Evolutionary conservation across 2,797 vertebrate species (phyloP), one percentile per base, ranked within the genome.

Genomic region (Tarsius wallacei): DNA sequence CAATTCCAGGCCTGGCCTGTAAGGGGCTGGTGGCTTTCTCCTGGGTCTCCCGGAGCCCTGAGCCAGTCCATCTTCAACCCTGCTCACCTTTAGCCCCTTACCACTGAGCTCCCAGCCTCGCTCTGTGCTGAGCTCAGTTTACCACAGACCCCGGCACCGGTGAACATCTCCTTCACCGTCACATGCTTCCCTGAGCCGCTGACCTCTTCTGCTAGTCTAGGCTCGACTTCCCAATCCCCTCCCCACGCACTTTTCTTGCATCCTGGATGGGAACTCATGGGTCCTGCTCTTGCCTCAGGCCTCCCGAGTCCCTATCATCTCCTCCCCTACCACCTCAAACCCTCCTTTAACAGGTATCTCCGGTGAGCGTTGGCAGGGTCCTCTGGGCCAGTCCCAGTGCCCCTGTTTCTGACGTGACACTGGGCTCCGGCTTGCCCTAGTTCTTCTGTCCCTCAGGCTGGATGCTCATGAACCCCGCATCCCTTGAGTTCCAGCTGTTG

Each of bases 161-260:
- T 13, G 7, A 63, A 1, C 19, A 57, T 42, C 6, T 12, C 3
- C 1, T 5, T 28, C 13, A 1, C 7, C 2, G 12, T 1, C 24
- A 1, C 0, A 2, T 2, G 1, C 8, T 49, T 83, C 31, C 31
- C 36, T 64, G 47, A 93, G 64, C 63, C 13, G 3, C 33, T 78
- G 78, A 64, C 57, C 7, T 87, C 70, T 70, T 33, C 31, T 49
- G 8, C 28, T 8, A 70, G n/a, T 10, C 12, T 16, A 80, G 31
- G 2, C 49, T 85, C 70, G 78, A 70, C 59, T 94, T 90, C 33
- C 42, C 26, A 57, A 71, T 74, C 10, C 36, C 33, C 33, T 42
- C 17, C 11, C 1, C 21, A 31, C 1, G 24, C 28, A 4, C 22
- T 57, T 86, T 42, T 82, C 63, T 33, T 33, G 12, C 80, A 28